These are phyloP conservation scores for Litoditis marina DNA, from an alignment of 2,888 invertebrate species.

Conservation along the genomic window DNA sequence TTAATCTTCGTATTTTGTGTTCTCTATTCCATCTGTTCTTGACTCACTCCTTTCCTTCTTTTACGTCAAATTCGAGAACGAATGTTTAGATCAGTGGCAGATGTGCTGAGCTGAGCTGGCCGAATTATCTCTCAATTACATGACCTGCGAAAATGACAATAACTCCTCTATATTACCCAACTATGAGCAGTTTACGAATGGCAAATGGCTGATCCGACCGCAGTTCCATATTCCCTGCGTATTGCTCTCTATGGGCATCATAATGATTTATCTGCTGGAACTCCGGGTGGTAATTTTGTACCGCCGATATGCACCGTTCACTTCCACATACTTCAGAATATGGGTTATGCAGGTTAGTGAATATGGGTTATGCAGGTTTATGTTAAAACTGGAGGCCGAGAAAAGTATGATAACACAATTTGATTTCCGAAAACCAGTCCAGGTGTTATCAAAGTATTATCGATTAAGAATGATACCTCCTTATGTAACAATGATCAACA, in stretches of 20 bases:
- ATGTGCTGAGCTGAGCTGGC: too few relatives aligned
- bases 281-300: constrained; percentile 15
- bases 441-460: too few relatives aligned
- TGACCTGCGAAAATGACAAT: not conserved
- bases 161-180: not conserved
- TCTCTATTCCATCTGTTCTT: not conserved
- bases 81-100: not conserved
- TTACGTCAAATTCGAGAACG: not conserved
- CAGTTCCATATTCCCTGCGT: constrained; percentile 19
- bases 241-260: constrained; percentile 11
- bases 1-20: not conserved
- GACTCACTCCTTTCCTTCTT: not conserved
- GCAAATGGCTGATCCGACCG: constrained; percentile 16
- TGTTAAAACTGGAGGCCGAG: too few relatives aligned
- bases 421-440: too few relatives aligned
- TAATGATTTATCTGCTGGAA: constrained; percentile 13
- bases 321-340: constrained; percentile 18
- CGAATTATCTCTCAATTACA: constrained; percentile 1
- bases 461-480: too few relatives aligned
- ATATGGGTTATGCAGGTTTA: too few relatives aligned
- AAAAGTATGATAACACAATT: too few relatives aligned
- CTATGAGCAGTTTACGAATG: not conserved
- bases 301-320: constrained; percentile 13
- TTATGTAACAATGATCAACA: too few relatives aligned
- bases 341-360: constrained; percentile 17